Evolutionary conservation across 2,113 vertebrate species (phyloP).

Genomic region (Cricetomys ansorgei): DNA sequence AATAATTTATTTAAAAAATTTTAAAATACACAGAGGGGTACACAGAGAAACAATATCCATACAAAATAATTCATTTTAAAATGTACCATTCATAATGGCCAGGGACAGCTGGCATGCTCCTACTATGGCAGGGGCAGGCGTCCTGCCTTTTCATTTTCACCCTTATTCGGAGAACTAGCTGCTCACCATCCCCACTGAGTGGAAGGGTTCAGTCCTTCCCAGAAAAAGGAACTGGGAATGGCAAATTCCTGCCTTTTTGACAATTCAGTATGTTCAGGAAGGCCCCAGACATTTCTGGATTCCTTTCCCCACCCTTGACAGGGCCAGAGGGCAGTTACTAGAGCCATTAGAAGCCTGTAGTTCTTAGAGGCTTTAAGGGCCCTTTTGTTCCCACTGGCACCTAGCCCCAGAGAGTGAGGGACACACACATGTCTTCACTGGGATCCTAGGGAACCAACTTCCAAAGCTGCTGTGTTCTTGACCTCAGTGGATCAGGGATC

Average conservation of each 20-base stretch:
- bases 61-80: conserved; percentile 79
- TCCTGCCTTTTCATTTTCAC: background rate
- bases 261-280: background rate
- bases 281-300: background rate
- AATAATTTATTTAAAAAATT: conserved; percentile 79
- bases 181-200: fast-evolving
- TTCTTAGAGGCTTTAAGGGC: background rate
- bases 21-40: background rate
- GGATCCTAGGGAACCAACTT: background rate
- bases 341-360: background rate
- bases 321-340: background rate
- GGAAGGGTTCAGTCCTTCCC: conserved; percentile 1
- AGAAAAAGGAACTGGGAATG: background rate
- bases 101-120: background rate
- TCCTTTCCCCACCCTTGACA: background rate
- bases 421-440: background rate
- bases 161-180: background rate
- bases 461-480: background rate
- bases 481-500: too few species aligned
- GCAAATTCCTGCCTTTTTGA: background rate
- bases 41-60: background rate
- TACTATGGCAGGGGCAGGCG: background rate
- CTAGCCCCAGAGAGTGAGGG: background rate
- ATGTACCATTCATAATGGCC: background rate
- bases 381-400: background rate